Base-by-base conservation (phyloP, 2,797 vertebrate genomes). In the Fringilla coelebs region DNA sequence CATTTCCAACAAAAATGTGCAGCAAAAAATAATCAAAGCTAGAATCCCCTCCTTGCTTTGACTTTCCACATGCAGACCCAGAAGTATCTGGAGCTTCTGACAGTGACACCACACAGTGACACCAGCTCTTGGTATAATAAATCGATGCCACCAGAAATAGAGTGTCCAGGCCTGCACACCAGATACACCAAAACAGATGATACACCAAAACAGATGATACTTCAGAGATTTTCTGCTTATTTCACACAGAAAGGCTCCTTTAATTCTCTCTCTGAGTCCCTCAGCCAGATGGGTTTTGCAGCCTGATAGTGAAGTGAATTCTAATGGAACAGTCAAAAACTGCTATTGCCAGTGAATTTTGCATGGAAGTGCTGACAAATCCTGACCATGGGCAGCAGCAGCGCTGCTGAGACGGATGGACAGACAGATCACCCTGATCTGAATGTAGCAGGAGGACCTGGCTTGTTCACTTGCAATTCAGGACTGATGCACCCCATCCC, bases 291-390 rank as follows among this genome's bases (percentile, higher is more conserved):
- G 46, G 31, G 12, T 25, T 85, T 90, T 94, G 54, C 62, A 83
- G 46, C 28, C 74, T 65, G 36, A 28, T 17, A 74, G 24, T n/a
- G 57, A 67, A 85, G 52, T 13, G 22, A 90, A 78, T 74, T 9
- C 15, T 25, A 83, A 80, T 32, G 46, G 45, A 72, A 43, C 6
- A 68, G 46, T 36, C 71, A 61, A 61, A 81, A 80, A 16, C 24
- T 55, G 57, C 32, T 48, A 6, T 7, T 55, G 61, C 31, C 54
- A 32, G 54, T 54, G 73, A 67, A 68, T 89, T 83, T 54, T 74
- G 12, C 38, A 38, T 12, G 46, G 21, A 2, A 58, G 24, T 12
- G 45, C 65, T 74, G 45, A 45, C 0, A 0, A 29, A 25, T 32
- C 31, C 2, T 20, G 68, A 48, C 0, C 0, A 31, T 24, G 60